Conservation (phyloP, 2,113 vertebrate genomes). For the Forbesichthys papilliferus region DNA sequence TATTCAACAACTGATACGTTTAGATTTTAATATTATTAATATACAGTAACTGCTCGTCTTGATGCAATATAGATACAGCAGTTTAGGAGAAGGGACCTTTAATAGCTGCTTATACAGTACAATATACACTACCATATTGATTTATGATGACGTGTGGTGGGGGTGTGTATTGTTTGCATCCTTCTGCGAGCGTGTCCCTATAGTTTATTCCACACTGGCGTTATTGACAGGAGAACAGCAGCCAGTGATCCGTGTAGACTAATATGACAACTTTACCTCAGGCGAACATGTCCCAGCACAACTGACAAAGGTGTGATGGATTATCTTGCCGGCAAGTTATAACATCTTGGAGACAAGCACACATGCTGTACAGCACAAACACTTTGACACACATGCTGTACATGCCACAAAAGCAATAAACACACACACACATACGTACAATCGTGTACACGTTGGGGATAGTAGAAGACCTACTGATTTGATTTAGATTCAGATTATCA, state of each 20-base stretch:
- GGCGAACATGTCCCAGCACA: slow-evolving; percentile 47
- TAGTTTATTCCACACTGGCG: slow-evolving; percentile 8
- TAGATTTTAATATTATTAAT: no score
- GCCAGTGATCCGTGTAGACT: slow-evolving; percentile 37
- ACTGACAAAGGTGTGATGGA: slow-evolving; percentile 49
- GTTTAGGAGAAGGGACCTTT: no score
- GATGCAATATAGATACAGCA: no score
- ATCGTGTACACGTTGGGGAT: no score
- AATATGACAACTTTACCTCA: slow-evolving; percentile 50
- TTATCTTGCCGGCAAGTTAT: slow-evolving; percentile 21
- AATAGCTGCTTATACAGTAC: no score
- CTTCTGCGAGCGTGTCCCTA: background rate
- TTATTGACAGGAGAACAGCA: slow-evolving; percentile 6
- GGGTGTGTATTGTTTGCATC: slow-evolving; percentile 24
- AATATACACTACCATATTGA: no score
- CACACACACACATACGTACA: no score
- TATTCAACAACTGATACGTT: no score
- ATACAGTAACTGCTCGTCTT: background rate
- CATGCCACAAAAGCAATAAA: background rate
- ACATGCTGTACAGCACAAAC: background rate
- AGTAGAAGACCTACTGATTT: no score
- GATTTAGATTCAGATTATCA: no score
- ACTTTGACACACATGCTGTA: background rate
- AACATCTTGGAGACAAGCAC: slow-evolving; percentile 15
- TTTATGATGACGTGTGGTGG: background rate